Percentiles rank a stretch among this genome's conserved stretches.
These are phyloP conservation scores for Sarcophaga bullata DNA, from an alignment of 1,140 invertebrate species.

Conservation along the genomic window DNA sequence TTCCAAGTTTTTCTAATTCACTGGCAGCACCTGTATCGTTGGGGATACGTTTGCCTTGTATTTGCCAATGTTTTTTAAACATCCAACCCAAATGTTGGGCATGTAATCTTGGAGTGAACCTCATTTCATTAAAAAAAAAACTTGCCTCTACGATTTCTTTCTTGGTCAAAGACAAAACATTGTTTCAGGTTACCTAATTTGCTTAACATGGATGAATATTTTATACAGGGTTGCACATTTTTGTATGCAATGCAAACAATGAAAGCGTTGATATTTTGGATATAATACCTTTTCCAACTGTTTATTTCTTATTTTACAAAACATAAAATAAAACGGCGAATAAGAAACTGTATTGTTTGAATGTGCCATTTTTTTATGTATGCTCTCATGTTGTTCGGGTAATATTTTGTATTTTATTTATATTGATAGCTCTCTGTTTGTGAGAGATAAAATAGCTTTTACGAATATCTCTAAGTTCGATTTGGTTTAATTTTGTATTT, in stretches of 20 bases:
- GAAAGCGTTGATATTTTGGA: too few relatives aligned
- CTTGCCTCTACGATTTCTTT: neutral
- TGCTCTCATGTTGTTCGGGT: too few relatives aligned
- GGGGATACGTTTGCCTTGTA: constrained; percentile 70
- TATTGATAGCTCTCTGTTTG: too few relatives aligned
- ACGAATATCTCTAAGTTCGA: too few relatives aligned
- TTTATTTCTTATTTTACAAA: too few relatives aligned
- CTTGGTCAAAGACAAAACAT: neutral
- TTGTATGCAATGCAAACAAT: neutral
- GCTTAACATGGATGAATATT: neutral
- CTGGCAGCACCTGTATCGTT: constrained; percentile 68
- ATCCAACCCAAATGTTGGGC: constrained; percentile 76
- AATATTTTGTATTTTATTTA: too few relatives aligned
- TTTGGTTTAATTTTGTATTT: too few relatives aligned
- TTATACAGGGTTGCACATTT: neutral
- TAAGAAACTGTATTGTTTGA: too few relatives aligned
- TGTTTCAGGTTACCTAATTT: constrained; percentile 20
- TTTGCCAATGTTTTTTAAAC: constrained; percentile 75
- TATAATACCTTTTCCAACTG: too few relatives aligned
- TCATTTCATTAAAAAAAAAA: constrained; percentile 67
- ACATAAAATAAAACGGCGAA: too few relatives aligned
- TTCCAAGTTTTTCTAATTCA: constrained; percentile 61
- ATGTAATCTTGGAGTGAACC: constrained; percentile 70
- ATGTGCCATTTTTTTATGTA: too few relatives aligned
- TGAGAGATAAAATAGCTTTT: too few relatives aligned